Conservation (phyloP, 2,797 vertebrate species). For the Anniella stebbinsi region DNA sequence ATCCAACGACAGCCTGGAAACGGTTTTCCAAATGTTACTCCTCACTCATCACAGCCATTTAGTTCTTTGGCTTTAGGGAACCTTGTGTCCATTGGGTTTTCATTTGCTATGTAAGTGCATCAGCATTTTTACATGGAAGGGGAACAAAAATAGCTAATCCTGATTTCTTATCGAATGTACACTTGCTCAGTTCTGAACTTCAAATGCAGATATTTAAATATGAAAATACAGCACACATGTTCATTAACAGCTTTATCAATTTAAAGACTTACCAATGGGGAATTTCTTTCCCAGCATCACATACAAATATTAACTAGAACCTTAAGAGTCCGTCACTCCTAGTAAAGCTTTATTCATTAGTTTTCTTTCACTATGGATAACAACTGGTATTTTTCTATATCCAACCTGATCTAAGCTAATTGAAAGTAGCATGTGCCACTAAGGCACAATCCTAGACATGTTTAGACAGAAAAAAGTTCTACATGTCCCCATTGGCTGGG, state of each 20-base stretch:
- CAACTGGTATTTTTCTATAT: background rate
- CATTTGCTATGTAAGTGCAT: slow-evolving; percentile 29
- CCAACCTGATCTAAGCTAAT: background rate
- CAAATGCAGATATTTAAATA: background rate
- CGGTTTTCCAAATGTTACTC: background rate
- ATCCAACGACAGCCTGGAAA: slow-evolving; percentile 21
- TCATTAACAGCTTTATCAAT: background rate
- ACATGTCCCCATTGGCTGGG: no score
- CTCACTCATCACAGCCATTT: background rate
- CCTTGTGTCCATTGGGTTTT: background rate
- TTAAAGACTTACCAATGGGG: background rate
- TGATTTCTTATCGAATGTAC: slow-evolving; percentile 20
- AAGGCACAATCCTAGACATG: no score
- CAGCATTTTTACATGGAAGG: background rate
- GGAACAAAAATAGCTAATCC: background rate
- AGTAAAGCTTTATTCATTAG: background rate
- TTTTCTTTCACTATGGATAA: background rate
- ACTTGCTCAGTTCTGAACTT: slow-evolving; percentile 11
- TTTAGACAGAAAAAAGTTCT: no score
- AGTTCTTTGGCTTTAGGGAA: slow-evolving; percentile 9
- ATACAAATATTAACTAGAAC: background rate
- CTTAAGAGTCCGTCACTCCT: background rate
- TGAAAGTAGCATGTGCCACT: background rate
- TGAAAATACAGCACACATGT: background rate
- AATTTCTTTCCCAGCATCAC: background rate